Percentiles rank a stretch among this genome's conserved stretches.
Conservation (phyloP, 2,797 vertebrate genomes). For the Petrocephalus schoutedeni region DNA sequence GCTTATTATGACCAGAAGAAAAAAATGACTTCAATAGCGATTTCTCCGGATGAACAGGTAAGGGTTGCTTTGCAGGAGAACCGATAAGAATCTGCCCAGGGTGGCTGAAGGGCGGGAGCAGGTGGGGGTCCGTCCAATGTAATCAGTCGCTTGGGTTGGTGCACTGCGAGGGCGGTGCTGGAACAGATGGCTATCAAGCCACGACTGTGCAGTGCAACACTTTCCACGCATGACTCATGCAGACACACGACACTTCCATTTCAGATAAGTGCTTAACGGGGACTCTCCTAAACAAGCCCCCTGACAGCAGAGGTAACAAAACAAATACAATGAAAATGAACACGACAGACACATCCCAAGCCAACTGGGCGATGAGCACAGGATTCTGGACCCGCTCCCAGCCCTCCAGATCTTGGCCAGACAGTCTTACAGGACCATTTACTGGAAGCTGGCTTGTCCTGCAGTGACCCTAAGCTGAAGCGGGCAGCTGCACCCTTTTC, state of each 20-base stretch:
- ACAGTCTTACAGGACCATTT: slow-evolving; percentile 6
- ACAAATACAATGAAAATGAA: not conserved
- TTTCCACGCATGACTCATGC: slow-evolving; percentile 10
- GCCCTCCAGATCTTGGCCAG: not conserved
- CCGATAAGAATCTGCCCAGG: not conserved
- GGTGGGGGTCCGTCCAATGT: not conserved
- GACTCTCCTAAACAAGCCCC: not conserved
- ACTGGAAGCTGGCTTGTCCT: slow-evolving; percentile 8
- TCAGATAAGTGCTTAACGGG: not conserved
- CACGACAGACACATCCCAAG: not conserved
- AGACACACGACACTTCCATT: not conserved
- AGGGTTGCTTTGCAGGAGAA: not conserved
- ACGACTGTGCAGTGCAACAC: not conserved
- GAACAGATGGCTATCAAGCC: slow-evolving; percentile 19
- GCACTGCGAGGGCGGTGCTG: slow-evolving; percentile 3
- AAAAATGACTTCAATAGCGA: not conserved
- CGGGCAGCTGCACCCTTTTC: not conserved
- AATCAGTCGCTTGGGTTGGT: slow-evolving; percentile 4
- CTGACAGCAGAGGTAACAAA: not conserved
- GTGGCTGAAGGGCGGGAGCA: not conserved
- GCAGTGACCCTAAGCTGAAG: not conserved
- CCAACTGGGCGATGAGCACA: not conserved
- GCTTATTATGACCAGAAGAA: not conserved
- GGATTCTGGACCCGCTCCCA: not conserved
- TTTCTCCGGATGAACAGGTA: not conserved